phyloP scores from a whole-genome alignment of 2,113 vertebrate species.

The Percopsis transmontana region DNA sequence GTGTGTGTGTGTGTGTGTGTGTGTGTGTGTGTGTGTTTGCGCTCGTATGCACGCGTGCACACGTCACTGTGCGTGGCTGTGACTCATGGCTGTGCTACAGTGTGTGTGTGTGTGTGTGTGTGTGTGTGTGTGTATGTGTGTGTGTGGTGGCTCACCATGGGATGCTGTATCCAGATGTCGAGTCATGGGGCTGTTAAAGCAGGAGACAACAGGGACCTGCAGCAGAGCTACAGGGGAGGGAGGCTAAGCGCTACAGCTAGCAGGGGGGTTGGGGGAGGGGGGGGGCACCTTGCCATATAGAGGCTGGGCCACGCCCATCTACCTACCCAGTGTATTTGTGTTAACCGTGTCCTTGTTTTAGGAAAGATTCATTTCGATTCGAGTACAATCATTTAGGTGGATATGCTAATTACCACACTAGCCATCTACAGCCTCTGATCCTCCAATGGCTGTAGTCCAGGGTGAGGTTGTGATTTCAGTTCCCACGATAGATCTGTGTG shows the following conservation, averaged over 20 bases:
- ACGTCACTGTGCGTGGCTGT: constrained; percentile 3
- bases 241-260: neutral
- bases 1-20: constrained; percentile 18
- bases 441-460: constrained; percentile 10
- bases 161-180: constrained; percentile 63
- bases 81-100: constrained; percentile 8
- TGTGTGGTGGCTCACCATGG: constrained; percentile 43
- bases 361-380: too few species aligned
- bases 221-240: neutral
- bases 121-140: neutral
- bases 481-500: constrained; percentile 15
- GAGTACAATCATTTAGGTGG: too few species aligned
- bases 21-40: constrained; percentile 2
- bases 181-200: constrained; percentile 26
- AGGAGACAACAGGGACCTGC: neutral
- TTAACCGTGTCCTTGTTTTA: too few species aligned
- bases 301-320: neutral
- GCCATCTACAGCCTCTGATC: too few species aligned
- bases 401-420: too few species aligned
- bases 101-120: constrained; percentile 19
- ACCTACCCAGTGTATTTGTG: neutral
- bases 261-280: neutral
- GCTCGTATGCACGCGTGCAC: neutral
- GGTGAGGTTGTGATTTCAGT: constrained; percentile 27
- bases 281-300: too few species aligned